These are phyloP conservation scores for Nesidiocoris tenuis DNA, from an alignment of 2,888 invertebrate species.

Conservation along the genomic window DNA sequence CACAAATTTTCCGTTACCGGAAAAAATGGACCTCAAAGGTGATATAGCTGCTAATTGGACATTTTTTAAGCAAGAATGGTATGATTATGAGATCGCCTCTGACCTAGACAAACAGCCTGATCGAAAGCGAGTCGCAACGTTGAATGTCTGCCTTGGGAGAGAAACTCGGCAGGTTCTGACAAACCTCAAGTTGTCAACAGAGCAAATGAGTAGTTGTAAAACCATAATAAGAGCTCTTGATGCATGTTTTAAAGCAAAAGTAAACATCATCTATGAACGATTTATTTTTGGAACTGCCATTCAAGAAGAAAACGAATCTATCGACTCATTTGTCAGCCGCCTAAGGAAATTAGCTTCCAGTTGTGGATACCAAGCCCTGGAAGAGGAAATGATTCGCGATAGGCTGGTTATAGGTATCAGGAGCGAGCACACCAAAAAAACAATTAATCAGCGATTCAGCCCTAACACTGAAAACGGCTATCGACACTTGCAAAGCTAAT, in stretches of 20 bases:
- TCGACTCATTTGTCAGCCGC: neutral
- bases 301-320: neutral
- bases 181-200: slow-evolving; percentile 7
- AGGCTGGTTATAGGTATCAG: neutral
- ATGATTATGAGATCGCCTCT: slow-evolving; percentile 8
- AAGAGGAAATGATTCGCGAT: neutral
- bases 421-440: no score
- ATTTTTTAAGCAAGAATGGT: slow-evolving; percentile 11
- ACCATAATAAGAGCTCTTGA: neutral
- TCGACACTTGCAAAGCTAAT: no score
- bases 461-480: neutral
- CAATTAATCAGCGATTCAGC: neutral
- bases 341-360: neutral
- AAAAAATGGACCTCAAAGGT: slow-evolving; percentile 6
- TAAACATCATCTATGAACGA: neutral
- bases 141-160: slow-evolving; percentile 10
- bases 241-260: neutral
- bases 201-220: neutral
- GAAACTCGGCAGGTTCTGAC: slow-evolving; percentile 10
- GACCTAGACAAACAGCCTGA: slow-evolving; percentile 8
- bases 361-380: neutral
- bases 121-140: slow-evolving; percentile 1
- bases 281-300: neutral
- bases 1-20: no score
- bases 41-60: slow-evolving; percentile 4